Evolutionary conservation across 2,113 vertebrate species (phyloP).

Genomic region (Gymnarchus niloticus): DNA sequence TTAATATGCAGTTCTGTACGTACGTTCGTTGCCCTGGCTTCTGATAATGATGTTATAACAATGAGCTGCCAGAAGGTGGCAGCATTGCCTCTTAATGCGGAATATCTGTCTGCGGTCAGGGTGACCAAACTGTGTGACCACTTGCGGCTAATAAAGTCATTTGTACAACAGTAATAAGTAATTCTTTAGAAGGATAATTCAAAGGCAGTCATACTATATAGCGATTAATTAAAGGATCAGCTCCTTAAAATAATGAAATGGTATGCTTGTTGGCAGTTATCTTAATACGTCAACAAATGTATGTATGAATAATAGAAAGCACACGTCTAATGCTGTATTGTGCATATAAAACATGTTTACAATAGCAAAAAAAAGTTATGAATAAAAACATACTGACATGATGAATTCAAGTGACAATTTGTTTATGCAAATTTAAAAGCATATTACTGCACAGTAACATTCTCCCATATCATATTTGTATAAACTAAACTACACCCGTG

Average conservation of each 20-base stretch:
- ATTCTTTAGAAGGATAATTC: neutral
- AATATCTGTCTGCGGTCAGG: neutral
- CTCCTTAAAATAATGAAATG: neutral
- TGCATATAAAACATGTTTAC: conserved; percentile 8
- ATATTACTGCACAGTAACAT: neutral
- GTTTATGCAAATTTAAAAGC: neutral
- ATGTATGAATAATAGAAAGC: neutral
- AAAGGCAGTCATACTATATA: neutral
- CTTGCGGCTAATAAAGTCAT: neutral
- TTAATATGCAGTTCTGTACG: neutral
- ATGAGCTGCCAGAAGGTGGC: neutral
- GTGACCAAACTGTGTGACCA: neutral
- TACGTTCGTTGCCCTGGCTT: neutral
- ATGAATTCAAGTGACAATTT: conserved; percentile 8
- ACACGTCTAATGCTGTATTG: conserved; percentile 9
- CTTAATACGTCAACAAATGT: neutral
- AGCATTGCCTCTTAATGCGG: neutral
- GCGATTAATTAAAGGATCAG: neutral
- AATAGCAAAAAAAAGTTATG: neutral
- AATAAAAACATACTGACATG: conserved; percentile 4
- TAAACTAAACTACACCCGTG: neutral
- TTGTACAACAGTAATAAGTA: neutral
- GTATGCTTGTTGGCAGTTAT: neutral
- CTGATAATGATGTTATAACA: neutral
- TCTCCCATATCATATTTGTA: neutral